phyloP scores from a whole-genome alignment of 2,113 vertebrate genomes.

The Chaetorhynchus papuensis region DNA sequence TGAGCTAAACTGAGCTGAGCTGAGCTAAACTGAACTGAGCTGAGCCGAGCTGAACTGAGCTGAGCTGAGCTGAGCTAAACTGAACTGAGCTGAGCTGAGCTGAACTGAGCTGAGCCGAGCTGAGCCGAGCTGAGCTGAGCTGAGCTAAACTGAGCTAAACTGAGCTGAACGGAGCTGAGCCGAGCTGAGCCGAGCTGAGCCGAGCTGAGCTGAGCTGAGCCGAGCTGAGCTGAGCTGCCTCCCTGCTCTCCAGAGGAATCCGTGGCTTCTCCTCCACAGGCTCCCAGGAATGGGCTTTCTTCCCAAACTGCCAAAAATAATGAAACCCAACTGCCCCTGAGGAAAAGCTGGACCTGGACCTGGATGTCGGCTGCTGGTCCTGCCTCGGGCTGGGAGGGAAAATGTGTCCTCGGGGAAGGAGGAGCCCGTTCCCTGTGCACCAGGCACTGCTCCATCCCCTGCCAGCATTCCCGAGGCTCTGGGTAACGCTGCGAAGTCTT shows the following conservation, averaged over 20 bases:
- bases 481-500: not conserved
- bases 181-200: not conserved
- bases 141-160: not conserved
- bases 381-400: not conserved
- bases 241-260: not conserved
- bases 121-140: not conserved
- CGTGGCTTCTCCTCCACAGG: not conserved
- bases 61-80: not conserved
- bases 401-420: not conserved
- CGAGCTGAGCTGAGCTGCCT: not conserved
- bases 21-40: not conserved
- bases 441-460: not conserved
- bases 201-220: not conserved
- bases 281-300: not conserved
- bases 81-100: not conserved
- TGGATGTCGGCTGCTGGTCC: not conserved
- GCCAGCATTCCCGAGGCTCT: not conserved
- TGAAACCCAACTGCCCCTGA: not conserved
- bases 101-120: not conserved
- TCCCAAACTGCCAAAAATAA: not conserved
- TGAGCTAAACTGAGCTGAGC: not conserved
- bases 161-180: not conserved
- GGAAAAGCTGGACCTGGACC: not conserved
- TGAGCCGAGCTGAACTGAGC: not conserved
- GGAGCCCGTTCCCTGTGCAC: accelerated